Conservation (phyloP, 1,140 invertebrate species). For the Lasaia peninsularis region DNA sequence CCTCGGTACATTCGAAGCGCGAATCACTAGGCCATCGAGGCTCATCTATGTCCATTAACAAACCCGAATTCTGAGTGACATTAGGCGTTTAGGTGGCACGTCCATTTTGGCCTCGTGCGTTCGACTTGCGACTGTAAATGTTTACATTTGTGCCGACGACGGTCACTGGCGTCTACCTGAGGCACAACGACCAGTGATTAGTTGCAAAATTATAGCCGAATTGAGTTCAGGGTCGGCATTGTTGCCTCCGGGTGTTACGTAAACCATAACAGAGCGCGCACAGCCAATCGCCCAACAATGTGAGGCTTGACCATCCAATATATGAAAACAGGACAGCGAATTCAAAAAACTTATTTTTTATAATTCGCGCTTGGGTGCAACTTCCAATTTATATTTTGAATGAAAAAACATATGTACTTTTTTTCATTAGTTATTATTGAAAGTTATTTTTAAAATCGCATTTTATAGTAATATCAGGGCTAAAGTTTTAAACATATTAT, state of each 20-base stretch:
- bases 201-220: slow-evolving; percentile 74
- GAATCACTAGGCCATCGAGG: too few relatives aligned
- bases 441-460: too few relatives aligned
- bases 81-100: slow-evolving; percentile 48
- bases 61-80: not conserved
- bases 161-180: slow-evolving; percentile 40
- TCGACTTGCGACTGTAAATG: slow-evolving; percentile 68
- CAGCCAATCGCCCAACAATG: slow-evolving; percentile 35
- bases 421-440: too few relatives aligned
- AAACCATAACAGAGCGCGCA: slow-evolving; percentile 29
- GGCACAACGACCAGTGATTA: slow-evolving; percentile 61
- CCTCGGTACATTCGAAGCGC: too few relatives aligned
- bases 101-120: slow-evolving; percentile 57
- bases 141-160: slow-evolving; percentile 70
- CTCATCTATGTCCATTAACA: too few relatives aligned
- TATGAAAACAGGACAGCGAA: not conserved
- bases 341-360: too few relatives aligned
- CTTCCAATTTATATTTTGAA: too few relatives aligned
- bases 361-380: too few relatives aligned
- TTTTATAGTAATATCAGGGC: too few relatives aligned
- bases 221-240: slow-evolving; percentile 70
- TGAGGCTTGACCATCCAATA: not conserved
- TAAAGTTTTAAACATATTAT: too few relatives aligned
- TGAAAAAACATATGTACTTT: too few relatives aligned
- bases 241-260: slow-evolving; percentile 71